Base-by-base conservation (phyloP, 2,888 invertebrate genomes). In the Acrobasis suavella region DNA sequence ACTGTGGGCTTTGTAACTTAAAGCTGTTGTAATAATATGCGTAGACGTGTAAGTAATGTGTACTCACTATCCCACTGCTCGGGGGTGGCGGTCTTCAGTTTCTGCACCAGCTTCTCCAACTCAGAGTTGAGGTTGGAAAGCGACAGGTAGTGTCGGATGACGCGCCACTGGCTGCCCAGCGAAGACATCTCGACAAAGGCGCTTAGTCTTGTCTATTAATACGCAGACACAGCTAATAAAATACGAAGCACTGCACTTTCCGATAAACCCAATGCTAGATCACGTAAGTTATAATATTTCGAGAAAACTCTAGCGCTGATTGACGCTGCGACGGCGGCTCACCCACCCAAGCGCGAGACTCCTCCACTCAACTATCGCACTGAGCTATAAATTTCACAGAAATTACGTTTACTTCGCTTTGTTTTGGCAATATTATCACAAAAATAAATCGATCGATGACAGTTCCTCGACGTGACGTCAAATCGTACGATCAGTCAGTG, bases 31-130 rank as follows among this genome's bases (percentile, higher is more conserved):
- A 2, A 14, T 10, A 14, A 46, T 32, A 7, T 32, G 7, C 0
- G 32, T 32, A 8, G 5, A n/a, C 10, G n/a, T 46, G 46, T 6
- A 46, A 1, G 39, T 39, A 12, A 1, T 10, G 7, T 17, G 56
- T 69, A 86, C 91, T 85, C 72, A 92, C 92, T 83, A 64, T 90
- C 89, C 89, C 91, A 91, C 71, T 89, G 89, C 54, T 87, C 87
- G 0, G 90, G 85, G 1, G 85, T 72, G 0, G 77, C 79, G 7
- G 88, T 87, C 64, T 85, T 86, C 14, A 89, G 69, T 72, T 84
- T 87, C 69, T 85, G 89, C 56, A 88, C 73, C 65, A 91, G 71
- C 73, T 89, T 89, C 52, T 92, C 91, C 9, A 88, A 81, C 73
- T 91, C 91, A 0, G 83, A 62, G 58, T 86, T 82, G 64, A 91